Percentiles rank a stretch among this genome's conserved stretches.
Conservation (phyloP, 2,113 vertebrate species). For the Etheostoma spectabile region DNA sequence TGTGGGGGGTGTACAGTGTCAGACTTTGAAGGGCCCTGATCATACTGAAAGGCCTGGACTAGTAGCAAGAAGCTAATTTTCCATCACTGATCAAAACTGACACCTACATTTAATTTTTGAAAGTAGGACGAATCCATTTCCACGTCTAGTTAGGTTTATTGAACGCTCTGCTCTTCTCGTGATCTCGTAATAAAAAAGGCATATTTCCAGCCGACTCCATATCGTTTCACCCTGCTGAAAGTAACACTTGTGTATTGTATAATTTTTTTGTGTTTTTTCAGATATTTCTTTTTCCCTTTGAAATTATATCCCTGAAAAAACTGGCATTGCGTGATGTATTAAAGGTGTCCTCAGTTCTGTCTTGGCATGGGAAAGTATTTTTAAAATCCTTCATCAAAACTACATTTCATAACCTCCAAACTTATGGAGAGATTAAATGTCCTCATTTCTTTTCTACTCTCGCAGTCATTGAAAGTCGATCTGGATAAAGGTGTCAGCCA, state of each 20-base stretch:
- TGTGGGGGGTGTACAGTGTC: not conserved
- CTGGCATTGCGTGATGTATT: conserved; percentile 29
- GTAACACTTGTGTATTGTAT: not conserved
- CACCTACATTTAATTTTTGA: conserved; percentile 38
- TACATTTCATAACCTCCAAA: conserved; percentile 60
- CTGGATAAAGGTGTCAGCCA: conserved; percentile 72
- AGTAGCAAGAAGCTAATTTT: not conserved
- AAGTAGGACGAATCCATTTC: conserved; percentile 30
- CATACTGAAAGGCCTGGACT: not conserved
- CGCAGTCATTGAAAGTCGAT: conserved; percentile 53
- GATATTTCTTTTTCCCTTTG: conserved; percentile 27
- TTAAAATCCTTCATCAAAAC: conserved; percentile 57
- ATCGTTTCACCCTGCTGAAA: conserved; percentile 5
- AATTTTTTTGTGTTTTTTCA: conserved; percentile 1
- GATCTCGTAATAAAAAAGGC: not conserved
- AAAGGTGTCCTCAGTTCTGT: conserved; percentile 37
- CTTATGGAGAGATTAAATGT: conserved; percentile 62
- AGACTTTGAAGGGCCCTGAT: not conserved
- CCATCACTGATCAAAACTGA: conserved; percentile 40
- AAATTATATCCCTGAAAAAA: conserved; percentile 21
- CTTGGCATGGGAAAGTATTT: conserved; percentile 58
- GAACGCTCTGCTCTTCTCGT: not conserved
- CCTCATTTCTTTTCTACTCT: conserved; percentile 58
- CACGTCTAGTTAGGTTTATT: conserved; percentile 22
- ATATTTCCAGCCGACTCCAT: not conserved